Base-by-base conservation (phyloP, 1,140 invertebrate genomes). In the Apis florea region DNA sequence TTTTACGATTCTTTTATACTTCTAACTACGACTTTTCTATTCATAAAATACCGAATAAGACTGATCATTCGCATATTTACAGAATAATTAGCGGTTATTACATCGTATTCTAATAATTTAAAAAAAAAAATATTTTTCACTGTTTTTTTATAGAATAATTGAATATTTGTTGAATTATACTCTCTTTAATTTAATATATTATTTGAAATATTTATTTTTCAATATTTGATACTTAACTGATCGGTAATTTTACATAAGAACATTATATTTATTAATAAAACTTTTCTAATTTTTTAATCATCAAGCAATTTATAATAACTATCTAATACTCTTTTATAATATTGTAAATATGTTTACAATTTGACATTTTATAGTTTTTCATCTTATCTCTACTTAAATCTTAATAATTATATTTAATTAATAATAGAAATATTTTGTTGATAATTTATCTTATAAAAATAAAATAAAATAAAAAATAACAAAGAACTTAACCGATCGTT, bases 1-100 rank as follows among this genome's bases (percentile, higher is more conserved):
- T 79, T 53, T 71, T 69, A 21, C 58, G 24, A 72, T 72, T 79
- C 71, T 78, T 79, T 81, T 67, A 68, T 66, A 81, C n/a, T 72
- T 40, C 24, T 81, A 74, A 67, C 63, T 67, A 58, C 64, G 9
- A 80, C 21, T 67, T 74, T 24, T 74, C 31, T 54, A 67, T 66
- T 72, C 53, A 67, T 49, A 53, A 56, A 81, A 81, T 75, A 81
- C 66, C 40, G 24, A 67, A 75, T 67, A 81, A 81, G 79, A 81
- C 79, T 81, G 71, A 81, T 79, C 68, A 73, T 72, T 79, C 78
- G 31, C 78, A 79, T 75, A 47, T 68, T 67, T 67, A 54, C 79
- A 81, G 63, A 81, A 54, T 58, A 81, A 75, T 59, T 75, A 75
- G 24, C 59, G 63, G 24, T 74, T 75, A 81, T 66, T 56, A 68